phyloP scores from a whole-genome alignment of 1,140 invertebrate species.

The Sycobia sp. region DNA sequence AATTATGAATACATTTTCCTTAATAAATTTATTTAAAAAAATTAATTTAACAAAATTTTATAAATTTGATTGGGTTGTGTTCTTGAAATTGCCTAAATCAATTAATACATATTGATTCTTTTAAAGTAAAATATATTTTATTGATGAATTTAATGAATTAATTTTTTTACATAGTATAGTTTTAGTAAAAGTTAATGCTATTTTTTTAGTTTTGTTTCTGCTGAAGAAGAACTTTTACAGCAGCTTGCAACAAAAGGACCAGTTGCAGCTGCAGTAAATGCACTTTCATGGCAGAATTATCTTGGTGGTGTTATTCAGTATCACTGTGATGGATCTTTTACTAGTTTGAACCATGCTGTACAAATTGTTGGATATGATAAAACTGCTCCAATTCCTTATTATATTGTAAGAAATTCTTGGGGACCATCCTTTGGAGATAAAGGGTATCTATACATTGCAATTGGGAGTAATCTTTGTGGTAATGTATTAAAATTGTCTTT shows the following conservation, averaged over 20 bases:
- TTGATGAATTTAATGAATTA: too few species aligned
- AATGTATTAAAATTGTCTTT: slow-evolving; percentile 18
- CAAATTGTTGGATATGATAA: slow-evolving; percentile 85
- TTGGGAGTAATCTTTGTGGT: slow-evolving; percentile 82
- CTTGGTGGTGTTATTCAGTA: slow-evolving; percentile 84
- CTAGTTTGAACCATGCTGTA: slow-evolving; percentile 81
- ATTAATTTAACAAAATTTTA: neutral
- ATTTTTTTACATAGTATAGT: neutral
- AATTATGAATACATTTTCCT: too few species aligned
- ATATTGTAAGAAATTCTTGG: slow-evolving; percentile 88
- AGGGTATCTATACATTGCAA: slow-evolving; percentile 80
- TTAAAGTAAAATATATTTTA: too few species aligned
- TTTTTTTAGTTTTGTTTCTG: slow-evolving; percentile 65
- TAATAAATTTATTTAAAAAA: too few species aligned
- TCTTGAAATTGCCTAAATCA: neutral
- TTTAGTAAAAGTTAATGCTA: neutral
- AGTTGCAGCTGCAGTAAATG: slow-evolving; percentile 80
- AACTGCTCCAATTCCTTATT: slow-evolving; percentile 75
- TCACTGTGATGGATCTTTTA: slow-evolving; percentile 71
- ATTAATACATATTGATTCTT: neutral
- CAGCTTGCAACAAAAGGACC: slow-evolving; percentile 74
- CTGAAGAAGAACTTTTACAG: slow-evolving; percentile 71
- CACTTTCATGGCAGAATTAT: slow-evolving; percentile 86
- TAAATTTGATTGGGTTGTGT: neutral
- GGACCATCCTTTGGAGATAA: slow-evolving; percentile 75